Evolutionary conservation across 2,113 vertebrate species (phyloP).

Genomic region (Scalopus aquaticus): DNA sequence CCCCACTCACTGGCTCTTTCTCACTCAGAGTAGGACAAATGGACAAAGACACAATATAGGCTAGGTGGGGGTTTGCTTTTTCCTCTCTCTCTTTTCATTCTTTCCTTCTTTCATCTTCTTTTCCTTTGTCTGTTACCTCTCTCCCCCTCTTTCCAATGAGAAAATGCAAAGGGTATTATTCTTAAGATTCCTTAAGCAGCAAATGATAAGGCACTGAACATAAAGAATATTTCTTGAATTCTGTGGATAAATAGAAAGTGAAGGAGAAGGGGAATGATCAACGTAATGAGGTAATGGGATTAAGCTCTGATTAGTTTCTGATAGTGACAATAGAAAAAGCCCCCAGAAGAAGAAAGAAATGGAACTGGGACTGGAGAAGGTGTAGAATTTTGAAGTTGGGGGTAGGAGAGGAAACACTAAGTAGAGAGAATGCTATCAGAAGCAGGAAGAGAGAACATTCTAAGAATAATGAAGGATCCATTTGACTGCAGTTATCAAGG

Average conservation of each 20-base stretch:
- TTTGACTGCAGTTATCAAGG: not conserved
- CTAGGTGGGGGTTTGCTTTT: not conserved
- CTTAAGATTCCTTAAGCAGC: not conserved
- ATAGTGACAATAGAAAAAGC: not conserved
- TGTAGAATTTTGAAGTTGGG: not conserved
- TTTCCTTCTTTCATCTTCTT: accelerated
- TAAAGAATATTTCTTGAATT: not conserved
- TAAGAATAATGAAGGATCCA: not conserved
- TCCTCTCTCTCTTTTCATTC: not conserved
- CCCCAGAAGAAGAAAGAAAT: not conserved
- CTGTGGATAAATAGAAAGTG: not conserved
- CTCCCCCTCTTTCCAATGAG: not conserved
- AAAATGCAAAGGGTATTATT: not conserved
- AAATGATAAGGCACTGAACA: not conserved
- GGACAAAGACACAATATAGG: not conserved
- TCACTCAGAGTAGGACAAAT: not conserved
- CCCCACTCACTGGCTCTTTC: not conserved
- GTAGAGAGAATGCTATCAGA: not conserved
- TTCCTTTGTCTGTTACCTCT: accelerated
- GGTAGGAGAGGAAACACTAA: not conserved
- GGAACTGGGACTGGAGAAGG: not conserved
- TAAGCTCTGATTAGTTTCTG: not conserved
- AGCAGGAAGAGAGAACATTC: not conserved
- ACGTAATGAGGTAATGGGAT: not conserved
- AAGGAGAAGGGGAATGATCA: not conserved